A percentile compares a stretch with the other conserved stretches of the same genome.
phyloP scores from a whole-genome alignment of 2,113 vertebrate genomes.

The Lonchura striata region DNA sequence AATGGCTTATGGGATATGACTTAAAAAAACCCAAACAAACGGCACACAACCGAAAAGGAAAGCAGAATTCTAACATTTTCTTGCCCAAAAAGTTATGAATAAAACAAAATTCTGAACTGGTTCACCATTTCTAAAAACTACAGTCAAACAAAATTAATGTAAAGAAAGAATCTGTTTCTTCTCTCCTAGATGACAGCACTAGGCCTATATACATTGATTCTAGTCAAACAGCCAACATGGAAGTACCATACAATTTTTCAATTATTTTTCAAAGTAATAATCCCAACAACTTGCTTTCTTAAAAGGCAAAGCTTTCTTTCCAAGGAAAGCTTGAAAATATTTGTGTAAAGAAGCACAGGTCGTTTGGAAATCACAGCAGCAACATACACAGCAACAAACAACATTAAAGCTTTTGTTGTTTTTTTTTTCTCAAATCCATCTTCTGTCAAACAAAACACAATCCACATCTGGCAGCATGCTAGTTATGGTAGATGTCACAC shows the following conservation, averaged over 20 bases:
- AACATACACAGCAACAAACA: not conserved
- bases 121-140: not conserved
- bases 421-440: not conserved
- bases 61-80: not conserved
- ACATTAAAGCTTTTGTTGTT: not conserved
- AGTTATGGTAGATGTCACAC: not conserved
- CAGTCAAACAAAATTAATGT: not conserved
- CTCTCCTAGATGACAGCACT: not conserved
- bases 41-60: not conserved
- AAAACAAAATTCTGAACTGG: not conserved
- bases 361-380: not conserved
- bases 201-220: not conserved
- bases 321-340: not conserved
- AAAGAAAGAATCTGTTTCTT: not conserved
- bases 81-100: not conserved
- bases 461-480: not conserved
- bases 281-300: not conserved
- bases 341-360: not conserved
- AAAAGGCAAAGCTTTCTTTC: not conserved
- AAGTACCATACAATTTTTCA: not conserved
- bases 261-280: not conserved
- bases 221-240: not conserved
- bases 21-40: not conserved
- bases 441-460: not conserved
- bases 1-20: not conserved